Evolutionary conservation across 2,888 invertebrate species (phyloP).

Genomic region (Drosophila glabriapex): DNA sequence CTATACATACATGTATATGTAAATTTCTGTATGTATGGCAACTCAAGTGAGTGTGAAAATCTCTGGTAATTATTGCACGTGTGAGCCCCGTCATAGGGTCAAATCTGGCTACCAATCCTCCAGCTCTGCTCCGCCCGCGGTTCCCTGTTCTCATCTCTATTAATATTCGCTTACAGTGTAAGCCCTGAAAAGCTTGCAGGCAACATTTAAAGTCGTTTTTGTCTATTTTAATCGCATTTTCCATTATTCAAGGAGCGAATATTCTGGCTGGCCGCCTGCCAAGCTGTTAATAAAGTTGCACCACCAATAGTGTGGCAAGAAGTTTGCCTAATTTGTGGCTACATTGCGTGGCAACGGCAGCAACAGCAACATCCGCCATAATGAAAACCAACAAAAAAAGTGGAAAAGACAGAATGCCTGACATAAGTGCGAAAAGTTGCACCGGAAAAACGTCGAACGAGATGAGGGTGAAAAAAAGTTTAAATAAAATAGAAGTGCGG

Average conservation of each 20-base stretch:
- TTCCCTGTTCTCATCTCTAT: conserved; percentile 29
- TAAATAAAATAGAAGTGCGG: conserved; percentile 2
- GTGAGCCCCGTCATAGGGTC: conserved; percentile 10
- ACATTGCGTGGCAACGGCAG: conserved; percentile 31
- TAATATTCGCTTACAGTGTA: conserved; percentile 44
- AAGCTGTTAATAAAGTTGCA: conserved; percentile 65
- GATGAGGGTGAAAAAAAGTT: conserved; percentile 12
- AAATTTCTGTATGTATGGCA: conserved; percentile 42
- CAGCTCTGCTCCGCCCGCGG: too few species aligned
- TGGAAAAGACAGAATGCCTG: conserved; percentile 6
- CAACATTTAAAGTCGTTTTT: conserved; percentile 19
- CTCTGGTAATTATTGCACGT: conserved; percentile 47
- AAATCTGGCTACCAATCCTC: not conserved
- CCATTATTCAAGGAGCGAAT: conserved; percentile 17
- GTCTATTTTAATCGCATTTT: conserved; percentile 6
- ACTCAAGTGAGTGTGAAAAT: conserved; percentile 73
- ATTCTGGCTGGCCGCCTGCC: conserved; percentile 64
- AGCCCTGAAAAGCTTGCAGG: conserved; percentile 19
- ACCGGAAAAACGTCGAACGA: conserved; percentile 20
- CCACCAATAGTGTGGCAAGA: conserved; percentile 44
- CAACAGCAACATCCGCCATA: conserved; percentile 6
- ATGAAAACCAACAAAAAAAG: conserved; percentile 29
- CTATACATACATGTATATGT: conserved; percentile 34
- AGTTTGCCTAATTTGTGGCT: conserved; percentile 69
- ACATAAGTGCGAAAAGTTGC: conserved; percentile 51